These are phyloP conservation scores for Barbus barbus DNA, from an alignment of 2,113 vertebrate genomes.

Conservation along the genomic window DNA sequence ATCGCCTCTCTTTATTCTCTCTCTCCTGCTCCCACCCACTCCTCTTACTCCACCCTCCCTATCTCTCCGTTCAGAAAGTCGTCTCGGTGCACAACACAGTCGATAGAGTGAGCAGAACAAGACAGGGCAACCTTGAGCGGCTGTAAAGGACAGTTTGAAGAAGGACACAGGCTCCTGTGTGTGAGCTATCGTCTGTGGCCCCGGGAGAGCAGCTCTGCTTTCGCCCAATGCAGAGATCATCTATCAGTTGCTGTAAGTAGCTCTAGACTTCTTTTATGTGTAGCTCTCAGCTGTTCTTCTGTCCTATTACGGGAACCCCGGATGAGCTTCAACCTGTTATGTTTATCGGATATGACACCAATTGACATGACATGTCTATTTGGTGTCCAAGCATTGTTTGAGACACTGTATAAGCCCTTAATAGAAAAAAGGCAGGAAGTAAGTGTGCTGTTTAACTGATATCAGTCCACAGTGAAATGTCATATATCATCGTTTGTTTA, in stretches of 20 bases:
- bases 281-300: not conserved
- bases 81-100: conserved; percentile 20
- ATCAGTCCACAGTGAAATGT: not conserved
- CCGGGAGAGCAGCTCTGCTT: not conserved
- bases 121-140: conserved; percentile 29
- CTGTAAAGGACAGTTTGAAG: conserved; percentile 21
- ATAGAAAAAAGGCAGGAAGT: not conserved
- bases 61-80: conserved; percentile 21
- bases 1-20: not conserved
- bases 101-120: conserved; percentile 28
- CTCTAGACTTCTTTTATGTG: not conserved
- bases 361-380: not conserved
- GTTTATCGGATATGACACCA: not conserved
- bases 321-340: conserved; percentile 13
- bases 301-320: not conserved
- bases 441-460: conserved; percentile 10
- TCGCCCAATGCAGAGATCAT: conserved; percentile 12
- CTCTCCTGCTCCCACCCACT: not conserved
- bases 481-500: not conserved
- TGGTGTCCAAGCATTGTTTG: not conserved
- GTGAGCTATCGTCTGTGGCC: conserved; percentile 1
- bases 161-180: conserved; percentile 27
- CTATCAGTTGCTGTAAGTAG: conserved; percentile 46
- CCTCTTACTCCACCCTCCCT: conserved; percentile 16
- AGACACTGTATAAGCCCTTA: not conserved